Percentiles rank a stretch among this genome's conserved stretches.
phyloP scores from a whole-genome alignment of 2,888 invertebrate species.

The Eudasyphora cyanicolor region DNA sequence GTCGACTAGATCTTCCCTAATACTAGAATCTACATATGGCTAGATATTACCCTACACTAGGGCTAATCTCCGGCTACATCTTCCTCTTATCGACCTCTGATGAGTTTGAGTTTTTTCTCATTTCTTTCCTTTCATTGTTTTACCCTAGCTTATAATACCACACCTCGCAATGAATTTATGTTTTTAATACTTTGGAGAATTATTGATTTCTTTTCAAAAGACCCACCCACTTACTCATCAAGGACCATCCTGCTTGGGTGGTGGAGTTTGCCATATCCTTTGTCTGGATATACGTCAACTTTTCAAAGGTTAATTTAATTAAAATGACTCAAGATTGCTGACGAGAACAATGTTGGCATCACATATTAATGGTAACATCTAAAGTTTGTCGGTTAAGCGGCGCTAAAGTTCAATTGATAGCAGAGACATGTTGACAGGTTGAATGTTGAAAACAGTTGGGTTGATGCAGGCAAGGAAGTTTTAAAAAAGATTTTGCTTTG shows the following conservation, averaged over 20 bases:
- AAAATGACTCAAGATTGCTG: slow-evolving; percentile 3
- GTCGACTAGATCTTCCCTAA: too few relatives aligned
- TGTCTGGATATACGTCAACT: neutral
- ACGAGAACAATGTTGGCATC: neutral
- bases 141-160: neutral
- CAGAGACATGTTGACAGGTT: neutral
- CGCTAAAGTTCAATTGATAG: neutral
- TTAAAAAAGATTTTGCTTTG: too few relatives aligned
- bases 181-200: slow-evolving; percentile 54
- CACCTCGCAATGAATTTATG: neutral
- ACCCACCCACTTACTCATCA: neutral
- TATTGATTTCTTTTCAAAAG: slow-evolving; percentile 38
- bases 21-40: too few relatives aligned
- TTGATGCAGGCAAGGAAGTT: too few relatives aligned
- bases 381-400: neutral
- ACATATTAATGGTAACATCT: neutral
- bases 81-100: too few relatives aligned
- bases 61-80: too few relatives aligned
- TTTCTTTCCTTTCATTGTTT: neutral
- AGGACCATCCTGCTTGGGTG: too few relatives aligned
- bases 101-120: too few relatives aligned
- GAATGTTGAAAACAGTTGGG: too few relatives aligned
- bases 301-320: slow-evolving; percentile 27
- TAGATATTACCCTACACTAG: too few relatives aligned
- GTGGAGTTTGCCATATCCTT: neutral